Evolutionary conservation across 2,888 invertebrate genomes (phyloP), one percentile per base, ranked within the genome.

Genomic region (Cataglyphis albicans): DNA sequence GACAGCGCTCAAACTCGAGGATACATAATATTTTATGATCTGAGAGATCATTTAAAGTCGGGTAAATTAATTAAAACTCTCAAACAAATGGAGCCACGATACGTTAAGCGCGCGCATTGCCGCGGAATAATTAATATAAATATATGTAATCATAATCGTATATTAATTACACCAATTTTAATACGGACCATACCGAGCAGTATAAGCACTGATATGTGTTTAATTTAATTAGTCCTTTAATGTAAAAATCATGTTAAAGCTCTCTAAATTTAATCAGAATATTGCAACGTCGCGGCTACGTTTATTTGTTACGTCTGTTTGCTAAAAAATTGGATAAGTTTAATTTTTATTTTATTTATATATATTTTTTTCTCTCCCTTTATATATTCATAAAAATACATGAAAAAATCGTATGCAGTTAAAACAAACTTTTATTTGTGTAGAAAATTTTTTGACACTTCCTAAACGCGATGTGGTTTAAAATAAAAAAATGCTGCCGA

Each of bases 31-130:
- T 67, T 67, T 29, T 57, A 57, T 21, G 32, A 35, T 55, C 67
- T 59, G 78, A 57, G 41, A 35, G 55, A 41, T 55, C 55, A 41
- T 78, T 78, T 57, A 68, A 68, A 78, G 57, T 78, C 52, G 44
- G 32, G 68, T 12, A 57, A 76, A 68, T 78, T 68, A 78, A 68
- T 78, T 59, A 68, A 68, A 78, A 78, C 44, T 68, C 68, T 44
- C 32, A 21, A 15, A 59, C 57, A 59, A 78, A 57, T 68, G 41
- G 18, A 41, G 32, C 35, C 21, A 18, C 64, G 44, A 15, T 32
- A n/a, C 57, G 57, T 32, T n/a, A 57, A 55, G 7, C 55, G 15
- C 21, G 29, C 18, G 3, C 41, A 44, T 41, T 57, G 15, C 32
- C 10, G 25, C 15, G 3, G 18, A 4, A 44, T 21, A 18, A 59